These are phyloP conservation scores for Mythimna impura DNA, from an alignment of 2,888 invertebrate genomes.

Conservation along the genomic window DNA sequence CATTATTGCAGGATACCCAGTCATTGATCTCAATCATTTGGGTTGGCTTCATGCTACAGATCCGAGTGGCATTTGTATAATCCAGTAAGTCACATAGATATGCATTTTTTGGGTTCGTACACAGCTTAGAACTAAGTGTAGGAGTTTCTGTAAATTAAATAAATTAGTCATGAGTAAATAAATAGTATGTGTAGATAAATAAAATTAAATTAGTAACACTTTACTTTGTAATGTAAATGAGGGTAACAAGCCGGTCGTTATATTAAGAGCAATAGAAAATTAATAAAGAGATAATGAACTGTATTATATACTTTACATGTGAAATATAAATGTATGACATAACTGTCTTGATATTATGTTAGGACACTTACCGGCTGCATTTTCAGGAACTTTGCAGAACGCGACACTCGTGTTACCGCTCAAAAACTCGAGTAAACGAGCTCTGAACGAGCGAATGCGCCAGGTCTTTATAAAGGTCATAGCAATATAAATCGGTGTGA, in stretches of 20 bases:
- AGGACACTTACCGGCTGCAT: slow-evolving; percentile 81
- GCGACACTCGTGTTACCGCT: slow-evolving; percentile 91
- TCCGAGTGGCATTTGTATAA: slow-evolving; percentile 85
- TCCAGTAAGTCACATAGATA: slow-evolving; percentile 91
- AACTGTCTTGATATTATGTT: slow-evolving; percentile 7
- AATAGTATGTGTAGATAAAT: not conserved
- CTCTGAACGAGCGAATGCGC: slow-evolving; percentile 93
- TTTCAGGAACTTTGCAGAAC: slow-evolving; percentile 91
- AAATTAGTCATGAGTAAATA: not conserved
- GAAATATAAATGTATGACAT: slow-evolving; percentile 24
- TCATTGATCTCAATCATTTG: slow-evolving; percentile 86
- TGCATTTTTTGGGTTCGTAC: slow-evolving; percentile 89
- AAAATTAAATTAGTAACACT: not conserved
- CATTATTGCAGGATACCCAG: slow-evolving; percentile 85
- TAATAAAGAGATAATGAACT: slow-evolving; percentile 4
- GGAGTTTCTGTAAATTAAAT: slow-evolving; percentile 84
- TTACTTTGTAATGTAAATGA: not conserved
- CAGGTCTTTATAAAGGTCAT: slow-evolving; percentile 96
- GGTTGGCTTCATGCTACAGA: slow-evolving; percentile 87
- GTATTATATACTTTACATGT: not conserved
- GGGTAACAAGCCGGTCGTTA: not conserved
- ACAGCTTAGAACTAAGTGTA: slow-evolving; percentile 89
- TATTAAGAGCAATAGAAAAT: not conserved
- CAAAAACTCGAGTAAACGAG: slow-evolving; percentile 92
- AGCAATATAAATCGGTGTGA: slow-evolving; percentile 95